A percentile compares a stretch with the other conserved stretches of the same genome.
Conservation (phyloP, 2,113 vertebrate genomes). For the Balaeniceps rex region DNA sequence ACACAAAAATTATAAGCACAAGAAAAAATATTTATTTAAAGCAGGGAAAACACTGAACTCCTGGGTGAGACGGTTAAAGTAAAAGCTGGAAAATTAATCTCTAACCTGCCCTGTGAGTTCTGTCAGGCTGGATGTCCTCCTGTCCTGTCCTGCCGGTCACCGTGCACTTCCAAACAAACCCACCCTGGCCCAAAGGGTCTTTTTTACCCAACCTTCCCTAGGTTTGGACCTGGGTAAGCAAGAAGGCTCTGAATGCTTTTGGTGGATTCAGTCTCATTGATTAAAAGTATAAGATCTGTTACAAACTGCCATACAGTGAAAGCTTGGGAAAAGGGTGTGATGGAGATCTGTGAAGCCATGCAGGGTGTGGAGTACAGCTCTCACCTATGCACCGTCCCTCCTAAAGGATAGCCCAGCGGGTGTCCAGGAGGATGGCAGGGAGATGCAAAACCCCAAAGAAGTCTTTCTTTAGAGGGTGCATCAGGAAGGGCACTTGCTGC, state of each 20-base stretch:
- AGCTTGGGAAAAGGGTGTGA: neutral
- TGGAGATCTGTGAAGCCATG: neutral
- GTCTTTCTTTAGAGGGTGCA: neutral
- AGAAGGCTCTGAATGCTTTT: neutral
- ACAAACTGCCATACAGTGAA: neutral
- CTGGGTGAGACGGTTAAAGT: neutral
- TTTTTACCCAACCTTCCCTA: neutral
- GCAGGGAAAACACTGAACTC: neutral
- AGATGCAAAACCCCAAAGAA: neutral
- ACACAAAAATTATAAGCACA: constrained; percentile 8
- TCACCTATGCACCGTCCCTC: neutral
- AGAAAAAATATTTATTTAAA: constrained; percentile 39
- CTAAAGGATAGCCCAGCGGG: neutral
- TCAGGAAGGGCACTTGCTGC: neutral
- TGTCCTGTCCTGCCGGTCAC: neutral
- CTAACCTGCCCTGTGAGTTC: neutral
- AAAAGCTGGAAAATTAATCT: neutral
- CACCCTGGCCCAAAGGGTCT: neutral
- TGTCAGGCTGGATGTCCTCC: neutral
- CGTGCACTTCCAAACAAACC: neutral
- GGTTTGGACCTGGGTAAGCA: neutral
- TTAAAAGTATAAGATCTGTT: neutral
- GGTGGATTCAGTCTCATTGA: neutral
- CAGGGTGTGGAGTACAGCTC: neutral
- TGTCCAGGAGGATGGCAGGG: neutral